These are phyloP conservation scores for Phallusia fumigata DNA, from an alignment of 23 tunicate genomes.

Conservation along the genomic window DNA sequence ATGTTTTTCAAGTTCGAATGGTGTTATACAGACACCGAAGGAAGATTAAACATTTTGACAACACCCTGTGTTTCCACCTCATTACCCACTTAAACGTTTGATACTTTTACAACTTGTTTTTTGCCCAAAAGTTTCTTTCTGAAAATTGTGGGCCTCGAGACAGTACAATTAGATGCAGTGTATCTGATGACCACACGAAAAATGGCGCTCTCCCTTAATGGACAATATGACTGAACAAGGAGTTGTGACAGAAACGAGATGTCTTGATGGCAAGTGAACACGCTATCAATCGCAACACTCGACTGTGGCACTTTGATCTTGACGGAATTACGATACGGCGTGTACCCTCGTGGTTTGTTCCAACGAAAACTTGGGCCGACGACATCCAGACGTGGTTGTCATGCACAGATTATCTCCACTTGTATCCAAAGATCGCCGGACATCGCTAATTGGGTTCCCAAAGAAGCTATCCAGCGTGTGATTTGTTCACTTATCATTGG, in stretches of 20 bases:
- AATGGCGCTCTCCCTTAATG: neutral
- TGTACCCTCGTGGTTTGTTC: neutral
- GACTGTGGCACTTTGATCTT: neutral
- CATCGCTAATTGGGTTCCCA: neutral
- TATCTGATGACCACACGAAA: no score
- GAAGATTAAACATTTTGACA: no score
- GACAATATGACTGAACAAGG: neutral
- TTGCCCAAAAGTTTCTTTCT: no score
- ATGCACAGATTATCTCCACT: neutral
- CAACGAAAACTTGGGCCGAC: neutral
- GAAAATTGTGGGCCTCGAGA: no score
- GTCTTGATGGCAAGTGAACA: neutral
- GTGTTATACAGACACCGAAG: no score
- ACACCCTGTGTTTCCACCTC: no score
- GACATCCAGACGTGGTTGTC: slow-evolving; percentile 1
- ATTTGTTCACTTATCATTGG: neutral
- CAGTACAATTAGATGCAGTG: no score
- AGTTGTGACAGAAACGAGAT: slow-evolving; percentile 2
- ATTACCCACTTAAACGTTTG: no score
- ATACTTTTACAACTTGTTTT: no score
- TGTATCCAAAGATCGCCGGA: neutral
- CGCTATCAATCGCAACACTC: slow-evolving; percentile 1
- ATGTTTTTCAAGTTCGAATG: no score
- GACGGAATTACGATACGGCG: slow-evolving; percentile 7
- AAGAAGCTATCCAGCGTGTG: neutral